Base-by-base conservation (phyloP, 37 sponge, comb jelly and placozoan species). In the Bolinopsis microptera region DNA sequence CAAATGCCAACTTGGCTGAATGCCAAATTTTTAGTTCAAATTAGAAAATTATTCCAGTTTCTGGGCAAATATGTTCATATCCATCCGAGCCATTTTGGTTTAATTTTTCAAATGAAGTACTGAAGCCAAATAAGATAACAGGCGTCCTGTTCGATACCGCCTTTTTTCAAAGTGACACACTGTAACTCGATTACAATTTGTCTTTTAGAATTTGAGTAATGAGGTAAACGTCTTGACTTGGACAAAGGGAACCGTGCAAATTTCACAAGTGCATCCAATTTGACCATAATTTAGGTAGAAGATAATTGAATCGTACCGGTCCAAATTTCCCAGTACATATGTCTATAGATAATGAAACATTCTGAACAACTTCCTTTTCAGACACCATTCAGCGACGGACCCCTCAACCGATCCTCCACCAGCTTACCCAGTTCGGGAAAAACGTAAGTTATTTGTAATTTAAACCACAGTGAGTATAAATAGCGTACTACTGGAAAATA, bases 361-460 rank as follows among this genome's bases (percentile, higher is more conserved):
- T 48, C 61, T 48, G 61, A 48, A 5, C 61, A 13, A 48, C 13
- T 48, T 48, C 61, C 61, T 48, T 70, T 70, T 70, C 74, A 70
- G 74, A 70, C 74, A 22, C 74, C 74, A 22, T 70, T 70, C 30
- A 26, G 74, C 30, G 74, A 70, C 2, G 74, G 74, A 3, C 68
- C 68, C 18, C 74, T 70, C 24, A 70, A 70, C 74, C 5, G 74
- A 22, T 41, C 94, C 96, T n/a, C 76, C 83, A 30, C 94, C 93
- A 33, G 95, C 95, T 18, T 40, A 83, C 25, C 27, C 86, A 28
- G 94, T 93, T 37, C 93, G 75, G 30, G 94, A 83, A 38, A 69
- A 23, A 77, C 36, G 41, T 38, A 32, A 39, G 35, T 35, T 5
- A 22, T 2, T 33, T 76, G 27, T 92, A 24, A 40, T 38, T 34